phyloP scores from a whole-genome alignment of 2,888 invertebrate species.

The Coecobrya sp. region DNA sequence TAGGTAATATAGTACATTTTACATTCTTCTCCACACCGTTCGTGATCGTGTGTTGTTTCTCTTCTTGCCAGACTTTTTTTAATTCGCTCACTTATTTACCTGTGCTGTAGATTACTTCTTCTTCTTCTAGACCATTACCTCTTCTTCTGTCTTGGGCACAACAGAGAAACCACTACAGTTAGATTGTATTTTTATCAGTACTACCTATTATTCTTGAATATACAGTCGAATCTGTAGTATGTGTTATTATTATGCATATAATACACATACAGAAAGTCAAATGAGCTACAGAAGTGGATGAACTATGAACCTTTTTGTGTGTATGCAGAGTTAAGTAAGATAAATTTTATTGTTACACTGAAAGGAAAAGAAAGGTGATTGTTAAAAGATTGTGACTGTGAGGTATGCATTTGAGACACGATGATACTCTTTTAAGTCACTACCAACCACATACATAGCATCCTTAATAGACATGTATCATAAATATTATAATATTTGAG shows the following conservation, averaged over 20 bases:
- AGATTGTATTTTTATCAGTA: neutral
- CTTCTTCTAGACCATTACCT: constrained; percentile 37
- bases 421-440: neutral
- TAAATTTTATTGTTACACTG: constrained; percentile 66
- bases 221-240: neutral
- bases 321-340: constrained; percentile 44
- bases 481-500: neutral
- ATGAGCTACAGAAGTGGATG: constrained; percentile 66
- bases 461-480: neutral
- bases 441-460: neutral
- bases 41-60: constrained; percentile 78
- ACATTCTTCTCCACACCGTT: constrained; percentile 32
- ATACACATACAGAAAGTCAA: constrained; percentile 1
- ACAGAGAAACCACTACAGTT: constrained; percentile 58
- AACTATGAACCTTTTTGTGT: constrained; percentile 69
- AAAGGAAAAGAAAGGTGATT: constrained; percentile 70
- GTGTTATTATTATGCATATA: constrained; percentile 8
- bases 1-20: constrained; percentile 36
- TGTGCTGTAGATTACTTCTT: constrained; percentile 60
- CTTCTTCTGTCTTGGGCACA: constrained; percentile 17
- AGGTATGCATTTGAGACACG: constrained; percentile 32
- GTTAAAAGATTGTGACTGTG: neutral
- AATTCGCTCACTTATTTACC: constrained; percentile 69
- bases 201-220: neutral
- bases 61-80: constrained; percentile 63